Conservation (phyloP, 2,888 invertebrate species). For the Mesorhabditis spiculigera region DNA sequence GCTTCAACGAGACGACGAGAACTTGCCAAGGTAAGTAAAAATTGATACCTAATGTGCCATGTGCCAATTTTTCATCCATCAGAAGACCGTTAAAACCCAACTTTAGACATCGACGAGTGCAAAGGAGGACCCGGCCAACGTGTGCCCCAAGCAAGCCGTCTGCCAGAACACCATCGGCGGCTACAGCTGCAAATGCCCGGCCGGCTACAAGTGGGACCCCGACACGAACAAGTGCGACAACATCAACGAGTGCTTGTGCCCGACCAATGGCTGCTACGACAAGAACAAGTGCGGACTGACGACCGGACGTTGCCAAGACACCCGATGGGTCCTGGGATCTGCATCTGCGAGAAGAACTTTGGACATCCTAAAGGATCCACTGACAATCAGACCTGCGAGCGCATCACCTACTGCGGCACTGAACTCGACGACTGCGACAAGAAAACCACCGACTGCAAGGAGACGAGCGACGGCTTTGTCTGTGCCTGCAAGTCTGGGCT, state of each 20-base stretch:
- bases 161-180: conserved; percentile 60
- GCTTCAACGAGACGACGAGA: background rate
- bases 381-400: conserved; percentile 1
- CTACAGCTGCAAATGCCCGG: conserved; percentile 58
- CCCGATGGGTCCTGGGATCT: conserved; percentile 1
- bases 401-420: background rate
- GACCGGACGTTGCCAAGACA: conserved; percentile 1
- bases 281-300: background rate
- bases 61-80: no score
- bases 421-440: conserved; percentile 6
- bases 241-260: background rate
- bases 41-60: no score
- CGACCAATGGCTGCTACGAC: conserved; percentile 3
- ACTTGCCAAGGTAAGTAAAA: background rate
- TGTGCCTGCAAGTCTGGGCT: conserved; percentile 5
- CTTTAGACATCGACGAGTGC: background rate
- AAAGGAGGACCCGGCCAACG: background rate
- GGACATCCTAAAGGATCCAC: background rate
- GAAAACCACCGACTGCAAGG: background rate
- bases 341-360: background rate
- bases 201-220: conserved; percentile 49
- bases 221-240: conserved; percentile 26
- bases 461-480: background rate
- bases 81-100: background rate
- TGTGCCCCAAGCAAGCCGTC: conserved; percentile 14